Evolutionary conservation across 2,113 vertebrate genomes (phyloP), one percentile per base, ranked within the genome.

Genomic region (Aegithalos caudatus): DNA sequence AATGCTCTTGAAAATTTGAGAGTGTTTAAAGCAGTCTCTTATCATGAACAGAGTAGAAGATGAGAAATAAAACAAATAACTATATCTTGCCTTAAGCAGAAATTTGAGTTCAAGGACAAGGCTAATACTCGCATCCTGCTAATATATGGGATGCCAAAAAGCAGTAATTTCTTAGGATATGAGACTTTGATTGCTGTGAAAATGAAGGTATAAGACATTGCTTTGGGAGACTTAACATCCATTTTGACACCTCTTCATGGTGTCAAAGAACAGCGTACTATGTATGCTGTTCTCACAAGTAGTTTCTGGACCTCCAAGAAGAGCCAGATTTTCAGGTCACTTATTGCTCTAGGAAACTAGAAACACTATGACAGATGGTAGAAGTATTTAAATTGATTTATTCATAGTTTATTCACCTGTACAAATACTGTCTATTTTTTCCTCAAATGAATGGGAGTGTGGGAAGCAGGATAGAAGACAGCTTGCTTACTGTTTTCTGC

Each of bases 321-420:
- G 24, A 69, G 24, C 33, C 27, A 87, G 61, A 14, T 91, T 81
- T 89, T 89, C 57, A 76, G 37, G 60, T 81, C 6, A 38, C 51
- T 78, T 2, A 6, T 67, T 89, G 44, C 77, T 91, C 92, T 84
- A 81, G 86, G 77, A 86, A 86, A 64, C 29, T 61, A 76, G 73
- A 85, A 94, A 50, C n/a, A 72, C 48, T 47, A 5, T 65, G 67
- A 56, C 90, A 95, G 88, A 90, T 77, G 62, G 82, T 66, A 90
- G 58, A 94, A 92, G 38, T 88, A 70, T 92, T 92, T 88, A 54
- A 81, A 70, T 35, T n/a, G 54, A 73, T 95, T 93, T 95, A 92
- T 93, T 93, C 79, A 86, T 61, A 88, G 90, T 88, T 95, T n/a
- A n/a, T n/a, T n/a, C n/a, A 96, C 77, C 95, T 96, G 79, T 94